These are phyloP conservation scores for Anguilla japonica DNA, from an alignment of 2,113 vertebrate species.

Conservation along the genomic window DNA sequence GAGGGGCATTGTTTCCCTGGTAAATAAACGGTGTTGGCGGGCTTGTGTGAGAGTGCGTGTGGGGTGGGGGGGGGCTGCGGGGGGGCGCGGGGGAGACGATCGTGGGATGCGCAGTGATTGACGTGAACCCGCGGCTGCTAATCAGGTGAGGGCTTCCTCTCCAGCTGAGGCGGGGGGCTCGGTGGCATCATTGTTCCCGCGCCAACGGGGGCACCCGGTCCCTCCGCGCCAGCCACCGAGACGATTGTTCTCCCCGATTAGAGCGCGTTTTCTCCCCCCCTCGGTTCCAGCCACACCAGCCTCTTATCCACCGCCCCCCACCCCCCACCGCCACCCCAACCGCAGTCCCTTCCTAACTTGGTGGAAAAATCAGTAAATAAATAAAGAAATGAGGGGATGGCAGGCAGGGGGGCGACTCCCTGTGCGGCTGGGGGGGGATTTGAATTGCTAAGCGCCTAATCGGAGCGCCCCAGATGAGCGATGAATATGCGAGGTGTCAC, in stretches of 20 bases:
- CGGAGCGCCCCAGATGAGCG: slow-evolving; percentile 80
- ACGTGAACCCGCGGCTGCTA: slow-evolving; percentile 83
- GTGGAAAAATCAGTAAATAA: slow-evolving; percentile 32
- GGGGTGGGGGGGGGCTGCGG: slow-evolving; percentile 24
- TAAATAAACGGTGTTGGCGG: slow-evolving; percentile 78
- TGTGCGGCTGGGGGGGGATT: slow-evolving; percentile 55
- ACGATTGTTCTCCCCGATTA: slow-evolving; percentile 81
- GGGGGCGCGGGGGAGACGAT: slow-evolving; percentile 61
- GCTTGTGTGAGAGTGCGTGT: slow-evolving; percentile 25
- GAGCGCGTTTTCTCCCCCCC: slow-evolving; percentile 56
- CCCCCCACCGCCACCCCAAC: slow-evolving; percentile 64
- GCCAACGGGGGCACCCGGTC: slow-evolving; percentile 67
- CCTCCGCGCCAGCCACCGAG: slow-evolving; percentile 77
- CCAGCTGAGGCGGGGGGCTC: slow-evolving; percentile 84
- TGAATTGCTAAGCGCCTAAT: slow-evolving; percentile 81
- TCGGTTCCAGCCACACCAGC: slow-evolving; percentile 66
- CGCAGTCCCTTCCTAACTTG: slow-evolving; percentile 21
- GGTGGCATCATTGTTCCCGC: slow-evolving; percentile 71
- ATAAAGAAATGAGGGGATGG: slow-evolving; percentile 1
- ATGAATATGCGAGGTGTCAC: slow-evolving; percentile 80
- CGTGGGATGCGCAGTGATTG: slow-evolving; percentile 76
- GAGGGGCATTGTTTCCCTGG: slow-evolving; percentile 83
- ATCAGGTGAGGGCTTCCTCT: slow-evolving; percentile 88
- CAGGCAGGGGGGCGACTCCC: slow-evolving; percentile 21
- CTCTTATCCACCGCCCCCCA: slow-evolving; percentile 68